Base-by-base conservation (phyloP, 2,797 vertebrate genomes). In the Centroberyx gerrardi region DNA sequence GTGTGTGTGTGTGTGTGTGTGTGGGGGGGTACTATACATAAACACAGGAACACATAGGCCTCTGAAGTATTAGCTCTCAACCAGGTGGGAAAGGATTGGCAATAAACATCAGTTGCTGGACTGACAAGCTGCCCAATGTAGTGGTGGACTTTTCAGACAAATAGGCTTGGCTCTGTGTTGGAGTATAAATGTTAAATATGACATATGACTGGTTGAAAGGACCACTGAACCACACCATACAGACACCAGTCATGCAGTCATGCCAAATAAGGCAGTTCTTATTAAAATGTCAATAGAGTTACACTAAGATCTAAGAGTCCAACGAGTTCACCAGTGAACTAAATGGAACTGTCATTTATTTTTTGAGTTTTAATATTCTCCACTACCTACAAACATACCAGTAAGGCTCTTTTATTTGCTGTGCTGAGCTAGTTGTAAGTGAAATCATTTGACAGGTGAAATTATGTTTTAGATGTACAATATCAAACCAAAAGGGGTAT, bases 151-250 rank as follows among this genome's bases (percentile, higher is more conserved):
- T 71, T 72, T 86, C 51, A 42, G 77, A 81, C 72, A 58, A 55
- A 80, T 76, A 10, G 76, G 59, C 75, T 71, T 64, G 63, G 82
- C 73, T 74, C 76, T 12, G 70, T 9, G 53, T 40, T 49, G 71
- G 76, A 74, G 78, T 72, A 81, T 72, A 90, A 83, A 86, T 88
- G 82, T 87, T 90, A 84, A 88, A 85, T 79, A 79, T 75, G 74
- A 82, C 68, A 85, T 80, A 79, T 75, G 76, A 81, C 68, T 51
- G 49, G 65, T 64, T 82, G 70, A 84, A 84, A 78, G 76, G 82
- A 52, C 44, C 74, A 55, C 68, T 74, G 72, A 85, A 72, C 72
- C 78, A 81, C 66, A 66, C 58, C 53, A 18, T 22, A 52, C 82
- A 84, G 69, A 80, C 68, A 68, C 74, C 62, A 75, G 65, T 49